Percentiles rank a stretch among this genome's conserved stretches.
These are phyloP conservation scores for Brienomyrus brachyistius DNA, from an alignment of 2,113 vertebrate species.

Conservation along the genomic window DNA sequence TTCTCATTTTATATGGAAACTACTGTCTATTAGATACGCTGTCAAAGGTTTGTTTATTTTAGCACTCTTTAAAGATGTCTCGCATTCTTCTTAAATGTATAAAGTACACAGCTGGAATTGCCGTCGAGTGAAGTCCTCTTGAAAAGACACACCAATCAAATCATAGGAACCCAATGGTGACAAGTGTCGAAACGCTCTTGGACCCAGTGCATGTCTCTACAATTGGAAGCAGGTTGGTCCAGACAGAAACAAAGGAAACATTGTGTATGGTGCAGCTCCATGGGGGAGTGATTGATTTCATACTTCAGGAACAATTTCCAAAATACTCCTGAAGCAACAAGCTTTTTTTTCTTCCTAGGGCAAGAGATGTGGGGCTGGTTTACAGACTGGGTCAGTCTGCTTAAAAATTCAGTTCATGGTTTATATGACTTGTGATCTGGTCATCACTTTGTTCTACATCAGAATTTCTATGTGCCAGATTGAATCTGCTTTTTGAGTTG, in stretches of 20 bases:
- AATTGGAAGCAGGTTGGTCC: constrained; percentile 16
- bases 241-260: constrained; percentile 6
- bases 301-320: constrained; percentile 4
- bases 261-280: constrained; percentile 10
- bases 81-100: not conserved
- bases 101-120: not conserved
- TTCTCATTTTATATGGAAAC: not conserved
- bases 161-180: not conserved
- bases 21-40: not conserved
- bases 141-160: not conserved
- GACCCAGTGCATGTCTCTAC: not conserved
- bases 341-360: not conserved
- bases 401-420: not conserved
- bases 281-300: constrained; percentile 9
- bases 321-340: not conserved
- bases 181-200: constrained; percentile 10
- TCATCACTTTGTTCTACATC: not conserved
- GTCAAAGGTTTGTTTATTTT: not conserved
- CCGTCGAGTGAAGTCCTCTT: not conserved
- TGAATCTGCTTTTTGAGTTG: not conserved
- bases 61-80: not conserved
- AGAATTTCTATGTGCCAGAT: not conserved
- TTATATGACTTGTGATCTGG: not conserved
- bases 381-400: not conserved
- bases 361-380: not conserved